Evolutionary conservation across 2,113 vertebrate genomes (phyloP), one percentile per base, ranked within the genome.

Genomic region (Passerina amoena): DNA sequence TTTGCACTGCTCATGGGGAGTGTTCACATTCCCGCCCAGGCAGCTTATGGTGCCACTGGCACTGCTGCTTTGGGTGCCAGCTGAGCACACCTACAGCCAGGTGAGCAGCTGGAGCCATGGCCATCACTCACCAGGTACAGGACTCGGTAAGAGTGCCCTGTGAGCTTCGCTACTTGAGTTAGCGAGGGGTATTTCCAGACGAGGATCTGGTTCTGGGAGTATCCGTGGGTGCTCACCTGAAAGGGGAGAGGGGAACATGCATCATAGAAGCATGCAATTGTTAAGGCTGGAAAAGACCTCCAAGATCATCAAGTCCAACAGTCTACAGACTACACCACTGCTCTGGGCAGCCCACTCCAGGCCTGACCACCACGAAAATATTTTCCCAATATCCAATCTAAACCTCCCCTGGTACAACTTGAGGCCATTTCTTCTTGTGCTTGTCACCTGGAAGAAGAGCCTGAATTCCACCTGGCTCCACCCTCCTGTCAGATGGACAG

Each of bases 161-260:
- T 99, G 56, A 99, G 98, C 97, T 99, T 99, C 75, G 99, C 99
- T 86, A 99, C 99, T 97, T 99, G 99, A 33, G 99, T 99, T 81
- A 99, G 97, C 0, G 99, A 99, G 4, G 99, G 99, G 94, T 99
- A 99, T 86, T 99, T 99, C 99, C 99, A 99, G 82, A 99, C 99
- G 3, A 99, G 98, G 96, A 99, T 99, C 98, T 99, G 99, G 98
- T 99, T 99, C 98, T 99, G 99, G 0, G 99, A 99, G 97, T 99
- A 99, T 83, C 99, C 99, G 0, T 99, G 99, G 15, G 99, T 99
- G 97, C 99, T 99, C 93, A 99, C 99, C 99, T 99, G 94, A 10
- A 80, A 59, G 38, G 20, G 6, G 22, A 68, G 86, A 64, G 40
- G 16, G 9, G 10, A 83, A 66, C 2, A 16, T 0, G 10, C 7